Evolutionary conservation across 2,797 vertebrate species (phyloP), one percentile per base, ranked within the genome.

Genomic region (Staurois parvus): DNA sequence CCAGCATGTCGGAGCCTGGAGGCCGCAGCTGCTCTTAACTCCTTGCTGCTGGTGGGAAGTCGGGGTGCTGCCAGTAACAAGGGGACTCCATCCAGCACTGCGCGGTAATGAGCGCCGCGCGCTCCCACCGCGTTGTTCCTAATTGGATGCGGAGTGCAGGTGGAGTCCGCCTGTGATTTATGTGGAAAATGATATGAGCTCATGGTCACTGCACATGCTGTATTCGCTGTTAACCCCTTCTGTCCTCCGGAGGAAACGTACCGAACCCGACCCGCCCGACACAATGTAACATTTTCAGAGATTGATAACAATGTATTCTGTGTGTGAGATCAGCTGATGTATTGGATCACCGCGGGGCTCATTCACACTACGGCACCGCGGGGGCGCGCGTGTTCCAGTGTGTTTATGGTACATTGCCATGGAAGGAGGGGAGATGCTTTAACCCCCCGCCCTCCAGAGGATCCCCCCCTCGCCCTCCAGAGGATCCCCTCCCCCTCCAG

Each of bases 1-100:
- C 68, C 17, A 83, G 34, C 40, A 66, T 82, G 66, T 78, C 0
- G 37, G 37, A 37, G 37, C 37, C 37, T 48, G 34, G 66, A 72
- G 79, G 29, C 40, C 79, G 75, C 80, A 83, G 85, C 85, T 86
- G 85, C 67, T 83, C 76, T 86, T 83, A 83, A 86, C 74, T 80
- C 74, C 78, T 86, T 68, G 68, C 24, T 52, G 17, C 37, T 74
- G 8, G 68, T 48, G 29, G 78, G 10, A 79, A 64, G 76, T 45
- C 70, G 76, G 64, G 83, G 76, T 72, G 59, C 30, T 40, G 24
- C 48, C 74, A 29, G 29, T 78, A 79, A 74, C 62, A 66, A 59
- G 42, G 76, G 74, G 74, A 68, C 72, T 28, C 28, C 2, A 3
- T 66, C 32, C 73, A 42, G 64, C 11, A 29, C 21, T 5, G 30